Base-by-base conservation (phyloP, 2,113 vertebrate species). In the Corydoras sp. region DNA sequence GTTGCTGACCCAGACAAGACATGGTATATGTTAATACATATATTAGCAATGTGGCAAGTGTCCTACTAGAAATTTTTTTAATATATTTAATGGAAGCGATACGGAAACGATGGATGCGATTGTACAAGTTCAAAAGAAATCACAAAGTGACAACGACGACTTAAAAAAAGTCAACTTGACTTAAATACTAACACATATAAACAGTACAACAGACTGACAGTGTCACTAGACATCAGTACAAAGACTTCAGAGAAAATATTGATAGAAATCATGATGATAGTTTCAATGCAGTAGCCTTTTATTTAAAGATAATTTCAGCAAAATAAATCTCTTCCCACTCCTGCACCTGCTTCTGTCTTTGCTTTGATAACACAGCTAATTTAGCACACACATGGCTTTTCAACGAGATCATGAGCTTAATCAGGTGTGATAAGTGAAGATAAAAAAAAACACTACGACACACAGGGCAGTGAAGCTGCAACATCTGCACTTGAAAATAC, bases 401-500 rank as follows among this genome's bases (percentile, higher is more conserved):
- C 51, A 65, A 50, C 14, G 18, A 72, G 15, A 12, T 30, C 29
- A 14, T 5, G 3, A 59, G 13, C 15, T 59, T 49, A 59, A 65
- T 66, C 48, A 24, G 2, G 54, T 14, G 6, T 59, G 29, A 11
- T 6, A 50, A 12, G 5, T 8, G 15, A 9, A 43, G 11, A n/a
- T 6, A 51, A 30, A 6, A 15, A 15, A 3, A 7, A 14, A 15
- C 35, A 30, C 10, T 8, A 18, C 29, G 35, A 58, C 50, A 9
- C n/a, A 2, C 24, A 58, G 8, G 10, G 4, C 9, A 50, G 1
- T 11, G 1, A 66, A 14, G n/a, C 15, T 18, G 24, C 24, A 72
- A 13, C 8, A 24, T 12, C 9, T 49, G 48, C 10, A 58, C 14
- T 58, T 62, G 10, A 61, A 74, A 65, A 67, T 51, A 69, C 58